Conservation (phyloP, 53 echinoderm and acorn worm genomes). For the Henricia sp. region DNA sequence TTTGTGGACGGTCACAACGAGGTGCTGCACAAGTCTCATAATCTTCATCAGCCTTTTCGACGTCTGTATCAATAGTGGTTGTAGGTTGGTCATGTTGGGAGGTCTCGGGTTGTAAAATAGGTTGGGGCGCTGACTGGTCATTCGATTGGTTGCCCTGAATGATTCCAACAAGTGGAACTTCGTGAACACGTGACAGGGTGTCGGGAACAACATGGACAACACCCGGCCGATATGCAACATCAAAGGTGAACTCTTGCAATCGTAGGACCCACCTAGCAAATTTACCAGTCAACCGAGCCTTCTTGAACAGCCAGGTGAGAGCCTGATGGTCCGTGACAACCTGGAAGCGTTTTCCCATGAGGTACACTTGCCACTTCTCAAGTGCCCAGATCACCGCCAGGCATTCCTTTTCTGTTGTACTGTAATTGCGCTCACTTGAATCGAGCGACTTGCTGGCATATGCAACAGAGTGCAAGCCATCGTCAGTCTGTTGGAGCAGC, state of each 20-base stretch:
- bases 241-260: slow-evolving; percentile 55
- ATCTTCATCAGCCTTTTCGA: not conserved
- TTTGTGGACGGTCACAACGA: not conserved
- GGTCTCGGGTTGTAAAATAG: not conserved
- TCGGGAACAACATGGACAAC: slow-evolving; percentile 43
- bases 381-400: slow-evolving; percentile 46
- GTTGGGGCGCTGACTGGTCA: not conserved
- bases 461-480: slow-evolving; percentile 25
- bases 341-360: slow-evolving; percentile 25
- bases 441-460: slow-evolving; percentile 54
- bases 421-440: slow-evolving; percentile 59
- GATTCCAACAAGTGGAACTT: not conserved
- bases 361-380: slow-evolving; percentile 56
- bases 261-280: slow-evolving; percentile 55
- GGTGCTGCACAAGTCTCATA: not conserved
- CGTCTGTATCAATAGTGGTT: not conserved
- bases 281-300: slow-evolving; percentile 33
- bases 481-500: slow-evolving; percentile 12
- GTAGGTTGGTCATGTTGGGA: not conserved
- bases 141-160: too few relatives aligned
- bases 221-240: slow-evolving; percentile 61
- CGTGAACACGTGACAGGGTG: slow-evolving; percentile 1
- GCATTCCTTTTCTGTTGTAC: slow-evolving; percentile 60
- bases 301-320: slow-evolving; percentile 59
- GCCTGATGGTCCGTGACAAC: slow-evolving; percentile 63